These are phyloP conservation scores for Drosophila dunni DNA, from an alignment of 1,140 invertebrate species.

Conservation along the genomic window DNA sequence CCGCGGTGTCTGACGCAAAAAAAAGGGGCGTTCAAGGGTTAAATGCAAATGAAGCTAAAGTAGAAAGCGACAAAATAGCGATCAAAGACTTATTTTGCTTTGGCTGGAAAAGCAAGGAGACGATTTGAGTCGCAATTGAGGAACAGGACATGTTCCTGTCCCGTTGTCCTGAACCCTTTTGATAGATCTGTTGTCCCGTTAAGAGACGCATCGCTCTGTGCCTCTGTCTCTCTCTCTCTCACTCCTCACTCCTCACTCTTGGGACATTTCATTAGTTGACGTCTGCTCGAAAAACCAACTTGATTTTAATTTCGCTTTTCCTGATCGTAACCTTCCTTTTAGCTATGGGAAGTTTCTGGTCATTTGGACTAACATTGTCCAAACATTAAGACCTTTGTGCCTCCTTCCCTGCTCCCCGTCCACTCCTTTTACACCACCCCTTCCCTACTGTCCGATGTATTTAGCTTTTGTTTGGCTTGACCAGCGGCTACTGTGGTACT, in stretches of 20 bases:
- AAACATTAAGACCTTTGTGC: conserved; percentile 33
- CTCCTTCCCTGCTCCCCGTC: not conserved
- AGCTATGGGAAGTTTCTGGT: conserved; percentile 8
- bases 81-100: conserved; percentile 13
- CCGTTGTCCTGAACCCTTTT: conserved; percentile 58
- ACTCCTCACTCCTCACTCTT: conserved; percentile 30
- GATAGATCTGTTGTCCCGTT: conserved; percentile 51
- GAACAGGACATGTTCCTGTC: conserved; percentile 56
- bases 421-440: too few relatives aligned
- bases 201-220: not conserved
- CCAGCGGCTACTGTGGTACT: conserved; percentile 10
- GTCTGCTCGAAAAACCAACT: conserved; percentile 54
- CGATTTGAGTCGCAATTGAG: conserved; percentile 19
- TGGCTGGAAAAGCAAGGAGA: not conserved
- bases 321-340: not conserved
- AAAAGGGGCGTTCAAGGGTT: conserved; percentile 51
- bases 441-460: not conserved
- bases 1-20: conserved; percentile 9
- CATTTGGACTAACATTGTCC: conserved; percentile 45
- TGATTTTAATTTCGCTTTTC: conserved; percentile 23
- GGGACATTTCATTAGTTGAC: conserved; percentile 12
- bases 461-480: conserved; percentile 38
- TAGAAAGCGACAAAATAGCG: conserved; percentile 6
- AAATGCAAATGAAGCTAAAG: conserved; percentile 68
- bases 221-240: not conserved